These are phyloP conservation scores for Tangara arthus DNA, from an alignment of 2,797 vertebrate genomes.

Conservation along the genomic window DNA sequence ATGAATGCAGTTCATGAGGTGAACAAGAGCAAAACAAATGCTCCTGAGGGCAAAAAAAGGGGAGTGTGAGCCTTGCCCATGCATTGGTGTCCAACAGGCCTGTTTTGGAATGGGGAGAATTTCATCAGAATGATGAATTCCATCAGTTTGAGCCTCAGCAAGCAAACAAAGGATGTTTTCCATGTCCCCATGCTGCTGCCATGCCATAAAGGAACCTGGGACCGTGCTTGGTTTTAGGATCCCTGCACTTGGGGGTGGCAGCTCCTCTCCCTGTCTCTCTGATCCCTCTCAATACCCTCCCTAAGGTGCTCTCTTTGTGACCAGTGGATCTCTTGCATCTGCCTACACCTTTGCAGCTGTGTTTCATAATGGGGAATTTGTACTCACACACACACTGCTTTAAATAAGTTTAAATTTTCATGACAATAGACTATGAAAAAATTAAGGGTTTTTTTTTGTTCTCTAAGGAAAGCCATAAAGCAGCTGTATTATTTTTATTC, in stretches of 20 bases:
- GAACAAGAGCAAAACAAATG: too few species aligned
- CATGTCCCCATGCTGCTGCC: rapidly evolving
- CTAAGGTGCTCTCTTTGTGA: not conserved
- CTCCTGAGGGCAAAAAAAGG: not conserved
- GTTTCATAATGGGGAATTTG: not conserved
- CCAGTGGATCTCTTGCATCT: not conserved
- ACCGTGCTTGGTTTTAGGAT: too few species aligned
- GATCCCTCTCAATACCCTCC: not conserved
- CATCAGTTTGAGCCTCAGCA: rapidly evolving
- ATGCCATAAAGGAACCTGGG: rapidly evolving
- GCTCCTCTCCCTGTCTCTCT: not conserved
- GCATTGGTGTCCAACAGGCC: too few species aligned
- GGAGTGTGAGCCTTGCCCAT: rapidly evolving
- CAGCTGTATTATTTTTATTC: constrained; percentile 4
- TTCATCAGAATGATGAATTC: not conserved
- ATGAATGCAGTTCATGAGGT: not conserved
- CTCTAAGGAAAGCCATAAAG: not conserved
- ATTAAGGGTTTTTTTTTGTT: not conserved
- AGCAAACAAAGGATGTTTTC: not conserved
- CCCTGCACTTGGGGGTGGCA: not conserved
- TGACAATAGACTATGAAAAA: constrained; percentile 8
- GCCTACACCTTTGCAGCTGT: not conserved
- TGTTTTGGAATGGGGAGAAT: not conserved
- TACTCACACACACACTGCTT: not conserved
- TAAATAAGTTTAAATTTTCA: constrained; percentile 48